Conservation (phyloP, 2,113 vertebrate species). For the Pica pica region DNA sequence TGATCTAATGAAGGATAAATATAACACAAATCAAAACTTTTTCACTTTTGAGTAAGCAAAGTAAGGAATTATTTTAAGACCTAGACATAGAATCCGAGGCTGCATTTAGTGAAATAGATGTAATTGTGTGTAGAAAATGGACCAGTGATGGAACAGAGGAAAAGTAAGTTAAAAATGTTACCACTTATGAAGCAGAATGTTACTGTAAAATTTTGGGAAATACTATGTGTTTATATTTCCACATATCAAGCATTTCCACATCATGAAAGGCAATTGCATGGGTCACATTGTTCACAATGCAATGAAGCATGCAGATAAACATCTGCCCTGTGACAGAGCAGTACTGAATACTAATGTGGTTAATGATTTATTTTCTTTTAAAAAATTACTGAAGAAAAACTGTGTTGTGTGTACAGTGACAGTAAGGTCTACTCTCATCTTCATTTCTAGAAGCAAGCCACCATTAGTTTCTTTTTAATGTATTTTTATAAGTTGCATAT, state of each 20-base stretch:
- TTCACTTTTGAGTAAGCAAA: neutral
- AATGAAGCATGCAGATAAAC: slow-evolving; percentile 54
- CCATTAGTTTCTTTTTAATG: neutral
- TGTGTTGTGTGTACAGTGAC: neutral
- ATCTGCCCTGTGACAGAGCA: slow-evolving; percentile 45
- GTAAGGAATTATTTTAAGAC: neutral
- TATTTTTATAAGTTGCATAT: neutral
- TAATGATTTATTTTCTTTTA: slow-evolving; percentile 29
- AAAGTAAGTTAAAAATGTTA: neutral
- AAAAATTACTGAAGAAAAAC: neutral
- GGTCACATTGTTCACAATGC: slow-evolving; percentile 54
- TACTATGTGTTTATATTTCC: neutral
- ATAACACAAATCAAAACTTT: neutral
- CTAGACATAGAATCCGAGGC: neutral
- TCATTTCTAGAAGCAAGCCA: neutral
- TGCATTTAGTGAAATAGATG: neutral
- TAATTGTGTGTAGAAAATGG: neutral
- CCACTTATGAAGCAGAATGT: neutral
- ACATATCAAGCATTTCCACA: slow-evolving; percentile 18
- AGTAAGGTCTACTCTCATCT: neutral
- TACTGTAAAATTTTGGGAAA: neutral
- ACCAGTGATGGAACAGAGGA: neutral
- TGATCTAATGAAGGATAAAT: neutral
- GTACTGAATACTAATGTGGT: neutral
- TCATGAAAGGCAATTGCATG: slow-evolving; percentile 46